phyloP scores from a whole-genome alignment of 2,888 invertebrate species.

The Thymelicus acteon region DNA sequence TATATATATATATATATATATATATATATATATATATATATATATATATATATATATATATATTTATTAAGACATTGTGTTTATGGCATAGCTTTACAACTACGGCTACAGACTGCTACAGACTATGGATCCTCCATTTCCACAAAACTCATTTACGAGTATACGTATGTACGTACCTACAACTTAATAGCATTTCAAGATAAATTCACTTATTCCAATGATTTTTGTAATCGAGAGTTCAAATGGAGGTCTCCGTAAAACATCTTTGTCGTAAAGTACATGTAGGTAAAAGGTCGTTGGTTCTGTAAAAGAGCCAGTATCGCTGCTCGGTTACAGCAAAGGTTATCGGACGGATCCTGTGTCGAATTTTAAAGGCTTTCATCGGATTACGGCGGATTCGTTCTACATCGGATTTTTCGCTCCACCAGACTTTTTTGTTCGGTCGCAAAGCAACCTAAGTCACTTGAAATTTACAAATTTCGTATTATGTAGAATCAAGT shows the following conservation, averaged over 20 bases:
- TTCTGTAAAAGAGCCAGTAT: conserved; percentile 14
- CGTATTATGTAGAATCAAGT: not conserved
- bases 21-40: too few relatives aligned
- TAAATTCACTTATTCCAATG: too few relatives aligned
- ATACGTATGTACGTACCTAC: too few relatives aligned
- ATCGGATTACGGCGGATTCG: conserved; percentile 31
- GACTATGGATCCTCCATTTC: too few relatives aligned
- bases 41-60: too few relatives aligned
- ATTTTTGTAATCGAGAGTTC: not conserved
- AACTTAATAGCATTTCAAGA: too few relatives aligned
- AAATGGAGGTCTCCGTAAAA: not conserved
- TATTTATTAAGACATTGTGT: too few relatives aligned
- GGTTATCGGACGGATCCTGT: conserved; percentile 28
- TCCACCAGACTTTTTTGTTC: conserved; percentile 32
- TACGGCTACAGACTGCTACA: too few relatives aligned
- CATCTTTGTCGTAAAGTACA: not conserved
- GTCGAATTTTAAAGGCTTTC: conserved; percentile 35
- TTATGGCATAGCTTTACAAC: too few relatives aligned
- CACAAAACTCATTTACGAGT: too few relatives aligned
- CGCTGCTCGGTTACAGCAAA: conserved; percentile 18
- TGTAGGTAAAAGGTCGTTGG: not conserved
- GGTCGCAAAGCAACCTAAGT: conserved; percentile 22
- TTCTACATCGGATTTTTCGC: conserved; percentile 33
- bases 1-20: too few relatives aligned
- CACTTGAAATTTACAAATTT: not conserved